Evolutionary conservation across 2,113 vertebrate species (phyloP), one percentile per base, ranked within the genome.

Genomic region (Australoheros scitulus): DNA sequence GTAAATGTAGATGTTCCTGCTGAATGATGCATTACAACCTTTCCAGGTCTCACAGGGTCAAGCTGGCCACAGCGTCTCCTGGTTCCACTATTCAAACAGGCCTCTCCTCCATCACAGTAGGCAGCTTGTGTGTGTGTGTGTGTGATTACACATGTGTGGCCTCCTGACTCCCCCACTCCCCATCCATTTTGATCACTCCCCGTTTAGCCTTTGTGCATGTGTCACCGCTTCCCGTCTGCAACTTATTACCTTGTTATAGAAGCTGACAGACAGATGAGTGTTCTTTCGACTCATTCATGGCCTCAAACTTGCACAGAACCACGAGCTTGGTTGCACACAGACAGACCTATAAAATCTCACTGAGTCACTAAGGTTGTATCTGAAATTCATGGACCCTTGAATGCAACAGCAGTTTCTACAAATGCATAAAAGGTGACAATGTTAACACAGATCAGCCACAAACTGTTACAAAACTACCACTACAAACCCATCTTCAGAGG

Each of bases 101-200:
- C 79, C 68, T 72, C 80, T 76, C 81, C 85, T 89, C 84, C 84
- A 81, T 76, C 82, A 94, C 91, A 93, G 91, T 94, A 93, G 92
- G 85, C 83, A 3, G 83, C 78, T 78, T 89, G 82, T 86, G 68
- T 80, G 77, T 86, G 74, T 64, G 84, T 58, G 57, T 59, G 57
- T 79, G 74, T 82, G 75, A 81, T 76, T 74, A 77, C 84, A 87
- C 76, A 75, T 87, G 85, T 7, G 65, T 78, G 70, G 11, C 55
- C 60, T 60, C 80, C 29, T 59, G 56, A 29, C 86, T 36, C 60
- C 55, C 55, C 22, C 13, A 32, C 61, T 75, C 47, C 47, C 63
- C 17, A n/a, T 77, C 63, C 76, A 61, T 84, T 89, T 88, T 86
- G 76, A 81, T 87, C 83, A 63, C 83, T 65, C 76, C 57, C 26